Base-by-base conservation (phyloP, 2,888 invertebrate species). In the Campoplex nolae region DNA sequence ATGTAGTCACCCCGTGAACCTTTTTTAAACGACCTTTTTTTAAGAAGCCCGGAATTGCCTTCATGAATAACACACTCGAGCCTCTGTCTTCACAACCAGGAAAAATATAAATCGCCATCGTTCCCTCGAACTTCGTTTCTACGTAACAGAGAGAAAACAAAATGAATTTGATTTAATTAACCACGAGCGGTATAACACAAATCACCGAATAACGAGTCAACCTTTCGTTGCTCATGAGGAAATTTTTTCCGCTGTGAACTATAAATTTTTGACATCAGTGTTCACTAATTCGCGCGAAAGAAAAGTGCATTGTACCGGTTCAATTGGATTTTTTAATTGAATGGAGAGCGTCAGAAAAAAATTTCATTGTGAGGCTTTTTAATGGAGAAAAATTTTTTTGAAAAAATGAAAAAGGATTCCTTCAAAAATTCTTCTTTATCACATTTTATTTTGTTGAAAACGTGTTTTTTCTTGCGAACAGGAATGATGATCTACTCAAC, bases 11-110 rank as follows among this genome's bases (percentile, higher is more conserved):
- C 48, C 68, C 62, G 81, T 75, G 81, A 79, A 82, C 78, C 58
- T 82, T 82, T 82, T 77, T 28, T 58, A 16, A 83, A 83, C 35
- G 62, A 71, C 73, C 65, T 65, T 85, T 80, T 80, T 74, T 78
- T 38, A 68, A 38, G 65, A 79, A 81, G 65, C 78, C 73, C 87
- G 48, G 28, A 45, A 48, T 62, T 56, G 42, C 32, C n/a, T 68
- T 45, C 68, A 42, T 58, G 65, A 67, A 73, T 32, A 67, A 51
- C 45, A 67, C 38, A 45, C 54, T 68, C 54, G 35, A 35, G 67
- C 65, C 54, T 48, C 38, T 51, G n/a, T 51, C 18, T n/a, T 54
- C 42, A 2, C 35, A 51, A 68, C 68, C 68, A 16, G 45, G 68
- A 78, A 54, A 54, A 32, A 51, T 38, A 54, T 54, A 23, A 68